A percentile compares a stretch with the other conserved stretches of the same genome.
Conservation (phyloP, 2,888 invertebrate genomes). For the Apodemia zela region DNA sequence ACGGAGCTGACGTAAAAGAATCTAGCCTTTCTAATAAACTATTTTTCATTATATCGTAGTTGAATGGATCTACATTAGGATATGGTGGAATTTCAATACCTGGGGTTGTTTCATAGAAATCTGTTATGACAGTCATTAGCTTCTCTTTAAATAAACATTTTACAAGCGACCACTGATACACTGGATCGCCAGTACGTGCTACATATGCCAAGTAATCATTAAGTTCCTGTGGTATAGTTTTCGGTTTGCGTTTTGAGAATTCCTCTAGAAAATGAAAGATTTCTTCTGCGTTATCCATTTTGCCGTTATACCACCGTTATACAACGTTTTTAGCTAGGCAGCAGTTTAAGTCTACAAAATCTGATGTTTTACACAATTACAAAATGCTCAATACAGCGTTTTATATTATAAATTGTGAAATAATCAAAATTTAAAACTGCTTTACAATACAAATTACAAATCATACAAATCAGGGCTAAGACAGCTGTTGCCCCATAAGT, state of each 20-base stretch:
- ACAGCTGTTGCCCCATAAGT: too few relatives aligned
- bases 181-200: constrained; percentile 95
- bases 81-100: constrained; percentile 89
- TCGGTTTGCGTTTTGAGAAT: constrained; percentile 86
- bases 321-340: background rate
- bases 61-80: constrained; percentile 94
- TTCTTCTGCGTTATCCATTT: constrained; percentile 93
- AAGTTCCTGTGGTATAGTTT: constrained; percentile 92
- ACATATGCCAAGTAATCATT: constrained; percentile 94
- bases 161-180: constrained; percentile 94
- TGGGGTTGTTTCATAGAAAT: constrained; percentile 91
- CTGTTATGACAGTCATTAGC: constrained; percentile 90
- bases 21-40: constrained; percentile 90
- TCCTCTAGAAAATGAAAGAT: constrained; percentile 91
- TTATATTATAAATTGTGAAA: background rate
- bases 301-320: constrained; percentile 21
- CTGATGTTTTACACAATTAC: background rate
- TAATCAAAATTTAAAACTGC: background rate
- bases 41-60: constrained; percentile 93
- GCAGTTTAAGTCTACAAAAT: too few relatives aligned
- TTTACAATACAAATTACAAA: too few relatives aligned
- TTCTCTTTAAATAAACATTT: constrained; percentile 94
- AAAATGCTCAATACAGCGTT: background rate
- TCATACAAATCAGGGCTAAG: too few relatives aligned
- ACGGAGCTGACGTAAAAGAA: constrained; percentile 93